These are phyloP conservation scores for Andrena bicolor DNA, from an alignment of 2,888 invertebrate species.

Conservation along the genomic window DNA sequence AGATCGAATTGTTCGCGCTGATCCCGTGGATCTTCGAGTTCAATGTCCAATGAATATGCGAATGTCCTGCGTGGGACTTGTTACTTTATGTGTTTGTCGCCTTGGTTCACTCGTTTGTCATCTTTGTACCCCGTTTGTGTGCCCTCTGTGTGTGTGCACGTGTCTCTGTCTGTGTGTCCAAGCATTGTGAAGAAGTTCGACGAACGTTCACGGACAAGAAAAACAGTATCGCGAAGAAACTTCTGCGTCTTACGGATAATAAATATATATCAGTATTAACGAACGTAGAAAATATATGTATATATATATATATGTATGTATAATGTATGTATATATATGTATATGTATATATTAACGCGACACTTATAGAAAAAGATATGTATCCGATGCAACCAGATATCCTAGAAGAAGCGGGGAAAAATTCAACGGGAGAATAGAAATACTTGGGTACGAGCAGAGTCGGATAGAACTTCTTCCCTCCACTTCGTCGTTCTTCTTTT, in stretches of 20 bases:
- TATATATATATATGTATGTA: constrained; percentile 48
- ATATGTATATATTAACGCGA: constrained; percentile 46
- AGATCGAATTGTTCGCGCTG: constrained; percentile 17
- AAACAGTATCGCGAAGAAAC: constrained; percentile 51
- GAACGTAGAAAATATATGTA: constrained; percentile 61
- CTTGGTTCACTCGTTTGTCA: neutral
- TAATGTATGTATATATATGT: constrained; percentile 56
- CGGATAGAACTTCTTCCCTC: constrained; percentile 35
- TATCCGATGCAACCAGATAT: constrained; percentile 50
- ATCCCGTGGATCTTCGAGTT: neutral
- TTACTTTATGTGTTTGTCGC: neutral
- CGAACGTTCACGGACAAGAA: constrained; percentile 35
- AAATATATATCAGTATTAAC: constrained; percentile 56
- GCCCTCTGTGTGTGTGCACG: neutral
- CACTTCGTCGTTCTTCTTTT: neutral
- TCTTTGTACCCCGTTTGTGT: neutral
- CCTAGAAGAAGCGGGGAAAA: constrained; percentile 53
- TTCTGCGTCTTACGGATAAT: constrained; percentile 34
- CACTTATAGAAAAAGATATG: constrained; percentile 62
- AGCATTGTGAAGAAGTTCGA: constrained; percentile 37
- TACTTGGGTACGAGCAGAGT: constrained; percentile 37
- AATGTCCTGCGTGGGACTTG: neutral
- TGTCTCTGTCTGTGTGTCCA: constrained; percentile 7
- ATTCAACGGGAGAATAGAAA: constrained; percentile 39
- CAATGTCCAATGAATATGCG: neutral